Percentiles rank a stretch among this genome's conserved stretches.
Conservation (phyloP, 2,888 invertebrate genomes). For the Germaria angustata region DNA sequence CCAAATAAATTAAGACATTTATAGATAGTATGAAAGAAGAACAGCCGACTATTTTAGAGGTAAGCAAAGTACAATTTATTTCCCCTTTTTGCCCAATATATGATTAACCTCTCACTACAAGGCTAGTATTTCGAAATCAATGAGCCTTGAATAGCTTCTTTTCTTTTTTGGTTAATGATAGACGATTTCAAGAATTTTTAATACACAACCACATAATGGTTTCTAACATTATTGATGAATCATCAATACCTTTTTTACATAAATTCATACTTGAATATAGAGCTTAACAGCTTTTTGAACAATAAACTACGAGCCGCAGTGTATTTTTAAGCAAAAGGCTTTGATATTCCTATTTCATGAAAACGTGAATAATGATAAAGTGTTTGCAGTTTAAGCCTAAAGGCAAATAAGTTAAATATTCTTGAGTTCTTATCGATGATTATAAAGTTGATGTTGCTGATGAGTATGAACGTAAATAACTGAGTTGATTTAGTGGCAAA, state of each 20-base stretch:
- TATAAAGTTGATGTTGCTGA: background rate
- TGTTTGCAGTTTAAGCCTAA: constrained; percentile 47
- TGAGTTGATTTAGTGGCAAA: background rate
- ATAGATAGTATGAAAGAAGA: background rate
- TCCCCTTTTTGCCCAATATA: no score
- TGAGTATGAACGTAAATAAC: constrained; percentile 25
- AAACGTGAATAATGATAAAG: constrained; percentile 53
- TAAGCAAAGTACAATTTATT: background rate
- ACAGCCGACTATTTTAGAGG: background rate
- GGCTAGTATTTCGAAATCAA: constrained; percentile 40
- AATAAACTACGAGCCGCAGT: background rate
- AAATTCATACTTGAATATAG: background rate
- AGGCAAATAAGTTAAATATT: constrained; percentile 57
- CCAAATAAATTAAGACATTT: background rate
- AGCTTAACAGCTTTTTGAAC: background rate
- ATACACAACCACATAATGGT: constrained; percentile 42
- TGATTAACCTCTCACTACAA: background rate
- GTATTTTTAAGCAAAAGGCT: background rate
- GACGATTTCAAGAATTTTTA: constrained; percentile 3
- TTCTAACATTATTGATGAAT: constrained; percentile 59
- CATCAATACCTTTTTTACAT: constrained; percentile 13
- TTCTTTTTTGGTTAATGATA: background rate
- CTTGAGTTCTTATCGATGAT: constrained; percentile 24
- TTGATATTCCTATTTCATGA: background rate
- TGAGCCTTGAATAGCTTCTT: constrained; percentile 43